Base-by-base conservation (phyloP, 2,888 invertebrate genomes). In the Eilema sororculum region DNA sequence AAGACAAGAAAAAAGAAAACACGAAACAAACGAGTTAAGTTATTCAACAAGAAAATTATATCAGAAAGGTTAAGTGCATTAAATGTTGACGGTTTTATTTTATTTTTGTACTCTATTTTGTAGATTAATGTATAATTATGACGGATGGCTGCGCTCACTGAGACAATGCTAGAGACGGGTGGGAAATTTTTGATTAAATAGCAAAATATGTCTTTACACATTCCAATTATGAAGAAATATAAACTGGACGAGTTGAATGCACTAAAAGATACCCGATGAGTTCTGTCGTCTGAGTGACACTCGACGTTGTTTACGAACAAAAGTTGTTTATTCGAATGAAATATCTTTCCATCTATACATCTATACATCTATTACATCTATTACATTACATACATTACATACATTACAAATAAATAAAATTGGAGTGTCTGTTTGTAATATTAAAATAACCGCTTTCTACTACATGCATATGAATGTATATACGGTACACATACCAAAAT, bases 1-100 rank as follows among this genome's bases (percentile, higher is more conserved):
- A 76, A 75, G 9, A 66, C 60, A 52, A n/a, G n/a, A 65, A 59
- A 69, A 76, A 75, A 71, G n/a, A 61, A 61, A 61, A 61, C 13
- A 22, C 13, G 8, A 33, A 24, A 24, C 37, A 37, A 62, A 24
- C 0, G 22, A 37, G 8, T 37, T 37, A 16, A 24, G 16, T 12
- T 33, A 59, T 16, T 8, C 22, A 6, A 33, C 5, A 22, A 33
- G 10, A 33, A 37, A 61, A 33, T 22, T 33, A 22, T 1, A 13
- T 33, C 1, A 22, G 37, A 61, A 37, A 24, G 12, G 13, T 24
- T 3, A 33, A 37, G 8, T 22, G 13, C 33, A 13, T 10, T 22
- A 61, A 61, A 22, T 22, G 22, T 24, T 3, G 13, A 2, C 37
- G 16, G 41, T 41, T 41, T 16, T 37, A 6, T 37, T n/a, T 37